Evolutionary conservation across 2,113 vertebrate genomes (phyloP).

Genomic region (Myanophis thanlyinensis): DNA sequence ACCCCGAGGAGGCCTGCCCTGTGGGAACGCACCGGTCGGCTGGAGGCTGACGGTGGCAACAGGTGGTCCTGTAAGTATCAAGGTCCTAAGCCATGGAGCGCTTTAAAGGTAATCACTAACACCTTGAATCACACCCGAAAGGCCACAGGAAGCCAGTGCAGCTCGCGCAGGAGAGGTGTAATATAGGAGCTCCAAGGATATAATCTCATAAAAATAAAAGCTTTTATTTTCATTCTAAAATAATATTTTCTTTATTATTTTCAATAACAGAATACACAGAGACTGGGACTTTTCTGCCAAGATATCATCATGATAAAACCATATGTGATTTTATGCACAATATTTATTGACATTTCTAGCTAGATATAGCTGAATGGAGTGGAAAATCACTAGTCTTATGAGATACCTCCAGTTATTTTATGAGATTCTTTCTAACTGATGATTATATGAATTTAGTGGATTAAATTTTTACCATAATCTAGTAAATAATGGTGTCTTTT

Average conservation of each 20-base stretch:
- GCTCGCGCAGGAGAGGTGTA: too few species aligned
- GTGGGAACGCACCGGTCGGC: too few species aligned
- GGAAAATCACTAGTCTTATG: background rate
- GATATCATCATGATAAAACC: background rate
- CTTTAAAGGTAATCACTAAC: too few species aligned
- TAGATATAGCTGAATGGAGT: background rate
- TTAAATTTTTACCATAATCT: background rate
- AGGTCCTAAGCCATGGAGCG: too few species aligned
- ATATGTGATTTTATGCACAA: background rate
- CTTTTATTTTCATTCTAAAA: background rate
- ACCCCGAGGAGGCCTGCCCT: too few species aligned
- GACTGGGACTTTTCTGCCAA: background rate
- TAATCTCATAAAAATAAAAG: background rate
- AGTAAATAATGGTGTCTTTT: background rate
- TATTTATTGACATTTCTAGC: background rate
- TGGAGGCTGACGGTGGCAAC: too few species aligned
- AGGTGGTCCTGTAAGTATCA: too few species aligned
- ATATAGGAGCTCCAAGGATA: too few species aligned
- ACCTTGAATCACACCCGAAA: too few species aligned
- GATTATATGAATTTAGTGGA: background rate
- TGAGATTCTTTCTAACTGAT: background rate
- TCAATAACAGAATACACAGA: background rate
- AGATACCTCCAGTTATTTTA: too few species aligned
- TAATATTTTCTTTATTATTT: background rate
- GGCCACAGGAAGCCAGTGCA: too few species aligned